Percentiles rank a stretch among this genome's conserved stretches.
Evolutionary conservation across 2,888 invertebrate species (phyloP).

Genomic region (Microctonus hyperodae): DNA sequence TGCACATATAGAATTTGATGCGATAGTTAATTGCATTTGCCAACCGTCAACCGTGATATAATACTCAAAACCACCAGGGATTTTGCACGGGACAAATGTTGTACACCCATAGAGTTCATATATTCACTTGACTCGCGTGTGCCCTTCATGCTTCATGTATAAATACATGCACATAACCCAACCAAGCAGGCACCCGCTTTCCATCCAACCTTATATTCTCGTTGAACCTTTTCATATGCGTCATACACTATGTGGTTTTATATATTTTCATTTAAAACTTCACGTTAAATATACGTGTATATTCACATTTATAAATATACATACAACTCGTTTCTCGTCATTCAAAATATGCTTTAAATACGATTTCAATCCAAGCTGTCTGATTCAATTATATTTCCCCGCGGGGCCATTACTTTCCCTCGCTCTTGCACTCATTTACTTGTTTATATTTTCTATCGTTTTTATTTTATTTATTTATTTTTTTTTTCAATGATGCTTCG

Average conservation of each 20-base stretch:
- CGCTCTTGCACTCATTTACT: background rate
- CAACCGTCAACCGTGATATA: conserved; percentile 33
- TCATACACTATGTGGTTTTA: conserved; percentile 19
- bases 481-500: background rate
- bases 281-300: background rate
- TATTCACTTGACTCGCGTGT: conserved; percentile 9
- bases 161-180: background rate
- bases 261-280: conserved; percentile 10
- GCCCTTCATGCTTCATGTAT: background rate
- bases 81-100: conserved; percentile 17
- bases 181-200: background rate
- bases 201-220: background rate
- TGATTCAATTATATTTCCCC: conserved; percentile 11
- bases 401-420: background rate
- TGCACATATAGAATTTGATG: conserved; percentile 13
- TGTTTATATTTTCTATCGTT: background rate
- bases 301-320: background rate
- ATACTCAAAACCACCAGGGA: conserved; percentile 17
- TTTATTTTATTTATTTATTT: too few relatives aligned
- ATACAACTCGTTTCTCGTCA: conserved; percentile 11
- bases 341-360: conserved; percentile 17
- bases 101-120: conserved; percentile 9
- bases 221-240: conserved; percentile 15
- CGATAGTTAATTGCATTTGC: conserved; percentile 43
- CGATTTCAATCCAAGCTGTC: background rate